Base-by-base conservation (phyloP, 30 jellyfish, hydroid and myxozoan genomes). In the Aurelia aurita complex sp. Pacific region DNA sequence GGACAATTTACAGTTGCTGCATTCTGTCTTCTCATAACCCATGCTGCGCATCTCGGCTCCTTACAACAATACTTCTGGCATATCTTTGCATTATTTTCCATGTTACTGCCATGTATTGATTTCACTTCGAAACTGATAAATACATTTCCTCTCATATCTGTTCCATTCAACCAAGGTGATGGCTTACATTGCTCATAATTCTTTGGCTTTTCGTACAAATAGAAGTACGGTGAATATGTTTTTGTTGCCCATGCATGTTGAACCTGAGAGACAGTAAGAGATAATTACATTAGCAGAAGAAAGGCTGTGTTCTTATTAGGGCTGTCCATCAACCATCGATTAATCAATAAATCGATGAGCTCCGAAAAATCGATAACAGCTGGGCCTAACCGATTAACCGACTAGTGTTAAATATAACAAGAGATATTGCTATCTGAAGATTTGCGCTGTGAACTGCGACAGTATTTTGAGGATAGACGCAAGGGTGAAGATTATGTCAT, bases 191-290 rank as follows among this genome's bases (percentile, higher is more conserved):
- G 86, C 89, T 94, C 99, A 61, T 94, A 94, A 67, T 94, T 80
- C 87, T 94, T 94, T 23, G 99, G 99, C 75, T 94, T 94, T 69
- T 94, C 99, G 87, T 94, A 94, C 88, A 94, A 72, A 69, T 94
- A 94, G 79, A 94, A 94, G 62, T 94, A 94, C 3, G 99, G 99
- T 17, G 99, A 86, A 64, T 81, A 94, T 19, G 99, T 88, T 76
- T 94, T 94, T 38, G 99, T 94, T 17, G 89, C 97, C 99, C 99
- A 94, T 10, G 99, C 86, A 57, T 94, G 99, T 76, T 94, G 97
- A 40, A 89, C 85, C 99, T 94, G 74, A 77, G 4, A 46, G 8
- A 46, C 8, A 46, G 57, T 8, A 1, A 16, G 12, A 0, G 57
- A 46, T 46, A 9, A 46, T 46, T 38, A 38, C 50, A 38, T 38